These are phyloP conservation scores for Nasonia longicornis DNA, from an alignment of 1,140 invertebrate genomes.

Conservation along the genomic window DNA sequence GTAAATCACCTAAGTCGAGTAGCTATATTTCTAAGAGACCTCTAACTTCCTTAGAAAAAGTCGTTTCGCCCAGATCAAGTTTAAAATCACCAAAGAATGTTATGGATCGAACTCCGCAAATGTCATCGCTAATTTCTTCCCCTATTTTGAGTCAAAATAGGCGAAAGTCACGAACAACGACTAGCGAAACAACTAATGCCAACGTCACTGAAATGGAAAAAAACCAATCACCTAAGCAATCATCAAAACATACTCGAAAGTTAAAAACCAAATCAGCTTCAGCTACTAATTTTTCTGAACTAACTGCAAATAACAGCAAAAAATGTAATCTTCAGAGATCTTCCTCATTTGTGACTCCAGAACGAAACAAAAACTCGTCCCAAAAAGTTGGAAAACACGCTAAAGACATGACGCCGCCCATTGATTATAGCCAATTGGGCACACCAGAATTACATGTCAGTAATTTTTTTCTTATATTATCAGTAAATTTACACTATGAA, in stretches of 20 bases:
- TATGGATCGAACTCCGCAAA: neutral
- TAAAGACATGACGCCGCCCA: conserved; percentile 57
- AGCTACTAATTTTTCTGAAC: conserved; percentile 17
- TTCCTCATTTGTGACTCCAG: conserved; percentile 1
- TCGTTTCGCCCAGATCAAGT: neutral
- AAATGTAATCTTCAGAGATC: conserved; percentile 3
- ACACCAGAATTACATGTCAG: conserved; percentile 61
- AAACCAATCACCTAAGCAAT: neutral
- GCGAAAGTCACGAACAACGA: neutral
- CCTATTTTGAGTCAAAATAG: conserved; percentile 36
- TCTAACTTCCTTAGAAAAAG: neutral
- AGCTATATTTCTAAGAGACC: neutral
- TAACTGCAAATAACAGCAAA: neutral
- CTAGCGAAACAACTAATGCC: neutral
- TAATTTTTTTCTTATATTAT: conserved; percentile 4
- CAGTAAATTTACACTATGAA: neutral
- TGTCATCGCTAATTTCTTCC: conserved; percentile 6
- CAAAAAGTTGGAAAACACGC: conserved; percentile 5
- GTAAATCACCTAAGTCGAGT: neutral
- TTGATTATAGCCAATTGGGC: conserved; percentile 63
- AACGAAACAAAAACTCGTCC: conserved; percentile 3
- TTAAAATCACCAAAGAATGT: neutral
- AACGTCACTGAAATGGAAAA: neutral
- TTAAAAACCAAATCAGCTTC: conserved; percentile 41
- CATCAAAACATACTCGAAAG: conserved; percentile 11